A percentile compares a stretch with the other conserved stretches of the same genome.
Evolutionary conservation across 1,140 invertebrate species (phyloP).

Genomic region (Battus philenor): DNA sequence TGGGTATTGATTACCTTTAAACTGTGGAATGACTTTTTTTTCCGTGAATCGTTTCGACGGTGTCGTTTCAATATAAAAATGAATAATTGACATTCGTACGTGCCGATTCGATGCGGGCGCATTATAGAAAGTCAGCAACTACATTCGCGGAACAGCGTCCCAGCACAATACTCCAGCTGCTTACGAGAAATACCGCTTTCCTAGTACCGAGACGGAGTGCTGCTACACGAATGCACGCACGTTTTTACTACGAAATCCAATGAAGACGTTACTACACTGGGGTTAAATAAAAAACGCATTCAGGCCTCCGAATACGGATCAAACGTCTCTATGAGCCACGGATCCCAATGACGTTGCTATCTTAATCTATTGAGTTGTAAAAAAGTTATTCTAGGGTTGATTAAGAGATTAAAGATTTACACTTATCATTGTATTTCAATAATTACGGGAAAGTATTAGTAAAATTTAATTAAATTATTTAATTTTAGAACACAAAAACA

Average conservation of each 20-base stretch:
- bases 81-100: conserved; percentile 1
- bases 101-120: conserved; percentile 20
- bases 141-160: conserved; percentile 22
- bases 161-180: conserved; percentile 24
- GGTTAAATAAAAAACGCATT: conserved; percentile 17
- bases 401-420: background rate
- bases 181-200: conserved; percentile 26
- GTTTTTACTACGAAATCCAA: conserved; percentile 26
- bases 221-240: conserved; percentile 5
- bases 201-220: conserved; percentile 17
- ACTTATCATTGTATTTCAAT: no score
- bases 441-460: no score
- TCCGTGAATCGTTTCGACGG: no score
- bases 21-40: no score
- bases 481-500: no score
- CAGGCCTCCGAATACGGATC: conserved; percentile 9
- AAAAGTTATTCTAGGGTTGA: background rate
- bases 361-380: conserved; percentile 1
- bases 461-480: no score
- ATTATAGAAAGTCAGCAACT: conserved; percentile 23
- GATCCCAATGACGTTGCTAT: background rate
- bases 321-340: conserved; percentile 3
- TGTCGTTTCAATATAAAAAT: no score
- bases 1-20: no score
- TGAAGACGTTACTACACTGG: conserved; percentile 26